These are phyloP conservation scores for Enteromius radiatus DNA, from an alignment of 2,797 vertebrate genomes.

Conservation along the genomic window DNA sequence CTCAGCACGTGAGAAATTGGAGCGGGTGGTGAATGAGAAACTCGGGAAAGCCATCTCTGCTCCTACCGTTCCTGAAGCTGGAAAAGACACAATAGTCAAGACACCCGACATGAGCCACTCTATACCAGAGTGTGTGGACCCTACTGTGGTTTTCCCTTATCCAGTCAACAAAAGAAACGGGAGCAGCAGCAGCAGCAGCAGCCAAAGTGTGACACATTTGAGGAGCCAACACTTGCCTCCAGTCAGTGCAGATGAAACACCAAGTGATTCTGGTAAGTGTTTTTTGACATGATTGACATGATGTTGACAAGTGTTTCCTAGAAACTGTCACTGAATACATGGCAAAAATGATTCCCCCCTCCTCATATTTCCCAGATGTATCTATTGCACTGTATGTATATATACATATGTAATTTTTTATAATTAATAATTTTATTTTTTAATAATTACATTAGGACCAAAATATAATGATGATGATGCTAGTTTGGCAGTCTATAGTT, in stretches of 20 bases:
- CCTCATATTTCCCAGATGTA: not conserved
- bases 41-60: slow-evolving; percentile 69
- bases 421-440: not conserved
- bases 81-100: slow-evolving; percentile 58
- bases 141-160: slow-evolving; percentile 91
- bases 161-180: slow-evolving; percentile 85
- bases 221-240: slow-evolving; percentile 58
- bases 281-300: not conserved
- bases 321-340: not conserved
- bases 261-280: slow-evolving; percentile 90
- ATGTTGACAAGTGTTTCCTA: too few species aligned
- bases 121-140: slow-evolving; percentile 90
- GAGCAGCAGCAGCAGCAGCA: slow-evolving; percentile 58
- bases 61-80: slow-evolving; percentile 55
- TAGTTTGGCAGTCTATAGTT: slow-evolving; percentile 30
- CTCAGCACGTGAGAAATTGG: slow-evolving; percentile 93
- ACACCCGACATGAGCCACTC: slow-evolving; percentile 76
- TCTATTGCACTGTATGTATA: not conserved
- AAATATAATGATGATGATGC: not conserved
- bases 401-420: not conserved
- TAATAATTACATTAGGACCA: not conserved
- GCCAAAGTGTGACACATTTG: slow-evolving; percentile 57
- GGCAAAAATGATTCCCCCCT: not conserved
- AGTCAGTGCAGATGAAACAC: slow-evolving; percentile 77
- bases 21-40: slow-evolving; percentile 92